Evolutionary conservation across 2,113 vertebrate species (phyloP), one percentile per base, ranked within the genome.

Genomic region (Myxocyprinus asiaticus): DNA sequence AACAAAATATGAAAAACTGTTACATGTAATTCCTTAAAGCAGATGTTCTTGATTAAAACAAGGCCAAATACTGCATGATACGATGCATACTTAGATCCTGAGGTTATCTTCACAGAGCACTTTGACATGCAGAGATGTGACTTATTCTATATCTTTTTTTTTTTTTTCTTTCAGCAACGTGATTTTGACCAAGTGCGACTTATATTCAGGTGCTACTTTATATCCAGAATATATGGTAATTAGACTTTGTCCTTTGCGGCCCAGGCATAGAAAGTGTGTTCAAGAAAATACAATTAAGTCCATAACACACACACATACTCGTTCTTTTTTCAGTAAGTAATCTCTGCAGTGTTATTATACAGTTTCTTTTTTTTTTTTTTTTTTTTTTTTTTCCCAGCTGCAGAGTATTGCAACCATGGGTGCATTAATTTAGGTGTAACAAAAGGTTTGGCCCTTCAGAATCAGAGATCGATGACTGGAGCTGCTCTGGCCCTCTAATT

Each of bases 341-440:
- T 75, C 59, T 74, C 15, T n/a, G 33, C 55, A 33, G 45, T 33
- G 22, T 33, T 33, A 3, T 33, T 33, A 33, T 33, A 33, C 22
- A 33, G 22, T 33, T 33, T 1, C 3, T 33, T 33, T 3, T 33
- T 33, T 1, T 33, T 33, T 1, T 33, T 33, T 33, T 3, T 33
- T 33, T 1, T 33, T 33, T 33, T 33, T 33, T 33, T 3, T 33
- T 3, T 14, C 5, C 17, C 8, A 74, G 69, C 58, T 7, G 15
- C 55, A 58, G 67, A 67, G 67, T 61, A 62, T 65, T 68, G 48
- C 6, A 75, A 58, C 42, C 55, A 48, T 67, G 74, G 9, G 47
- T 61, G 76, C 64, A 44, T 79, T 76, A 68, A 69, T 81, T 80
- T 81, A 73, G 71, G 64, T 79, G 67, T 67, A 81, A 68, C 79